Evolutionary conservation across 1,140 invertebrate genomes (phyloP).

Genomic region (Maconellicoccus hirsutus): DNA sequence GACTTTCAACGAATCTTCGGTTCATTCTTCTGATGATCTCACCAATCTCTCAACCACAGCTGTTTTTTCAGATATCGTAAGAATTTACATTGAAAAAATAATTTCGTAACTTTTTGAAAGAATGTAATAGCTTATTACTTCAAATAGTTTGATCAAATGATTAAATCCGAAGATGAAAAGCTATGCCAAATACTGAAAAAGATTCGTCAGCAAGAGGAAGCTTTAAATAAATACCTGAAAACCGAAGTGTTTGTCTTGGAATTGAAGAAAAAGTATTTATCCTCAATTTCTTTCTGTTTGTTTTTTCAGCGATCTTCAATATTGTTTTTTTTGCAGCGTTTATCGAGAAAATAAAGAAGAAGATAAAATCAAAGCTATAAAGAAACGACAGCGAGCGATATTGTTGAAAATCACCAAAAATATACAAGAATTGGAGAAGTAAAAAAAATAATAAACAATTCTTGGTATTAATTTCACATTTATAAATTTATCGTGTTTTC

Average conservation of each 20-base stretch:
- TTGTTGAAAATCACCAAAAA: slow-evolving; percentile 12
- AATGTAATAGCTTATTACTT: too few relatives aligned
- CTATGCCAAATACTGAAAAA: slow-evolving; percentile 1
- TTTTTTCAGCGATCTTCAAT: neutral
- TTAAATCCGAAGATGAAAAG: slow-evolving; percentile 8
- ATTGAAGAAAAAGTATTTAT: neutral
- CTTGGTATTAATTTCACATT: neutral
- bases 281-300: neutral
- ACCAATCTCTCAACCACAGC: neutral
- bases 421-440: slow-evolving; percentile 11
- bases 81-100: neutral
- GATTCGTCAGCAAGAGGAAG: slow-evolving; percentile 11
- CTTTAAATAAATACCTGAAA: slow-evolving; percentile 12
- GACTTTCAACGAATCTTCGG: neutral
- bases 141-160: slow-evolving; percentile 5
- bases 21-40: neutral
- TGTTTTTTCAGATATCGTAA: neutral
- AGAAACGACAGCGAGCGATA: neutral
- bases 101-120: too few relatives aligned
- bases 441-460: neutral
- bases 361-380: slow-evolving; percentile 1
- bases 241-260: neutral
- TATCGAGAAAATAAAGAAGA: slow-evolving; percentile 1
- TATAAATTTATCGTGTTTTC: neutral
- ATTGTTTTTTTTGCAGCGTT: neutral